Base-by-base conservation (phyloP, 2,888 invertebrate genomes). In the Hirudinaria manillensis region DNA sequence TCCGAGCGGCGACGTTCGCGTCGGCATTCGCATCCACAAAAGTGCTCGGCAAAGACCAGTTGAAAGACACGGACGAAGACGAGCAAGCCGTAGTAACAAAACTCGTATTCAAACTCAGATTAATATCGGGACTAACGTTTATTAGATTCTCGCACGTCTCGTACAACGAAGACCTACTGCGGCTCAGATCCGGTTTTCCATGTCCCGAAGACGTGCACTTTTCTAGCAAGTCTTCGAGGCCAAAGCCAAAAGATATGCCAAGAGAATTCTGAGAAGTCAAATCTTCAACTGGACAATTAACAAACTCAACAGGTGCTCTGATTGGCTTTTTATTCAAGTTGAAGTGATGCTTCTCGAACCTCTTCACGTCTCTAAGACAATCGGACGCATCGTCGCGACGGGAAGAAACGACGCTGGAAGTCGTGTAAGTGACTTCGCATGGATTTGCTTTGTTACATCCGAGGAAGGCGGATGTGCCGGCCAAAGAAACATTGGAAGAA, bases 201-300 rank as follows among this genome's bases (percentile, higher is more conserved):
- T 16, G 13, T 10, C 29, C 61, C 10, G 29, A 24, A 61, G 29
- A 24, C 10, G 29, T 61, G 29, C 61, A 61, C 29, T 61, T 61
- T 27, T 61, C 61, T 24, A 61, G 6, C 61, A 61, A 29, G 29
- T 61, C 61, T 61, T 61, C 61, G 6, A 61, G 61, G 61, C 61
- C 61, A 29, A 61, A 61, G 6, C 61, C 61, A 29, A 61, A 61
- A 24, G 61, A 61, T 29, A 61, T 24, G 19, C 61, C 61, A 29
- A 61, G 61, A 61, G 61, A 61, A 61, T 61, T 61, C 61, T 29
- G 24, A 29, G 61, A 29, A 24, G 61, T 16, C 61, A 29, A 24
- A 61, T 61, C 61, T 61, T 61, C 61, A 10, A 61, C 29, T 16
- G 24, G 24, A 29, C 61, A 61, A 19, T 61, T 61, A 10, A 61